phyloP scores from a whole-genome alignment of 2,113 vertebrate species.

The Periophthalmus modestus region DNA sequence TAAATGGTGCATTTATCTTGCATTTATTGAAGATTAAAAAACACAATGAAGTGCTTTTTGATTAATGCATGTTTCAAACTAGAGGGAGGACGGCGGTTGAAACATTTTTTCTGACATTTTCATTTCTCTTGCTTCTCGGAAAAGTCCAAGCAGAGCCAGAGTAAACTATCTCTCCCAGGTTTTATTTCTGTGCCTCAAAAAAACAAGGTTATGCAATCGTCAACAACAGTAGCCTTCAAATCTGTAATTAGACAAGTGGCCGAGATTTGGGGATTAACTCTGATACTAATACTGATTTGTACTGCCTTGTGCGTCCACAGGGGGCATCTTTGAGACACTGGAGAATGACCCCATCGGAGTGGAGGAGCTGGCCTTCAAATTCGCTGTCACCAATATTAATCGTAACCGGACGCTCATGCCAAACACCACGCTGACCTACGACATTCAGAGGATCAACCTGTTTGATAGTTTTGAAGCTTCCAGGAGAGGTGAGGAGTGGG shows the following conservation, averaged over 20 bases:
- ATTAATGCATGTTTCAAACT: too few relatives aligned
- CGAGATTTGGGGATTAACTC: conserved; percentile 3
- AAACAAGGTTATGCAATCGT: conserved; percentile 23
- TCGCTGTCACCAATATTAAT: conserved; percentile 96
- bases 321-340: conserved; percentile 97
- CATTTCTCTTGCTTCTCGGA: too few relatives aligned
- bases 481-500: conserved; percentile 83
- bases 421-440: conserved; percentile 97
- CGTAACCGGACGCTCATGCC: conserved; percentile 96
- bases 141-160: conserved; percentile 43
- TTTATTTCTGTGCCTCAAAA: conserved; percentile 27
- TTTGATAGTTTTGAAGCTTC: conserved; percentile 99
- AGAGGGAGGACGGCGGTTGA: too few relatives aligned
- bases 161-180: conserved; percentile 45
- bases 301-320: conserved; percentile 69
- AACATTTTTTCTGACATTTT: too few relatives aligned
- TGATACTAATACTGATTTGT: neutral
- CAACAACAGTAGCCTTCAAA: conserved; percentile 29
- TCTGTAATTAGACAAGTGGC: neutral
- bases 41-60: too few relatives aligned
- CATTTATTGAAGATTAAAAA: too few relatives aligned
- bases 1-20: too few relatives aligned
- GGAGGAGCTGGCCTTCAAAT: conserved; percentile 98
- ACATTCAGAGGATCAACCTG: conserved; percentile 97
- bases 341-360: conserved; percentile 95